A percentile compares a stretch with the other conserved stretches of the same genome.
Conservation (phyloP, 2,888 invertebrate species). For the Siphonodentalium dalli region DNA sequence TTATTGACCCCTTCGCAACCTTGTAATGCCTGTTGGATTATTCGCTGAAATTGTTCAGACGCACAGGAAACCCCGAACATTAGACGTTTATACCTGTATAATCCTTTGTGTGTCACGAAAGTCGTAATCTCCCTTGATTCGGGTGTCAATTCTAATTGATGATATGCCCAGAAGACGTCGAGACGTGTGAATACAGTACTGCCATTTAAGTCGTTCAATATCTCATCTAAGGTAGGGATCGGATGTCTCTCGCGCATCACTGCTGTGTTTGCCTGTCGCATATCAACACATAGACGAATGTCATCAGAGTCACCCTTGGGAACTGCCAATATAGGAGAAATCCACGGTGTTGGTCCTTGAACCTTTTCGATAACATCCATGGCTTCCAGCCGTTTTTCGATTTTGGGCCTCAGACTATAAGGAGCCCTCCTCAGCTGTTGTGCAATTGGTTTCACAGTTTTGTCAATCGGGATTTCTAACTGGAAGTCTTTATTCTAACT, state of each 20-base stretch:
- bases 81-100: slow-evolving; percentile 14
- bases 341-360: too few relatives aligned
- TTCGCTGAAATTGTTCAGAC: slow-evolving; percentile 1
- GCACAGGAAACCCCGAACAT: slow-evolving; percentile 15
- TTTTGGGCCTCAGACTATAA: too few relatives aligned
- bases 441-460: too few relatives aligned
- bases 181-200: slow-evolving; percentile 6
- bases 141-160: slow-evolving; percentile 12
- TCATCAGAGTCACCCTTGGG: too few relatives aligned
- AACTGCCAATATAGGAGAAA: too few relatives aligned
- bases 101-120: slow-evolving; percentile 14
- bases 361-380: too few relatives aligned
- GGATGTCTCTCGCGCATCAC: background rate
- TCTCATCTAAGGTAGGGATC: background rate
- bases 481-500: too few relatives aligned
- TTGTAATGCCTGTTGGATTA: slow-evolving; percentile 11
- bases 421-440: too few relatives aligned
- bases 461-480: too few relatives aligned
- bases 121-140: slow-evolving; percentile 9
- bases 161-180: slow-evolving; percentile 7
- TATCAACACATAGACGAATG: too few relatives aligned
- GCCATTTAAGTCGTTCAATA: slow-evolving; percentile 1
- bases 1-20: slow-evolving; percentile 23
- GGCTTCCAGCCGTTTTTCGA: too few relatives aligned
- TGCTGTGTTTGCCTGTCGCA: background rate